Evolutionary conservation across 2,888 invertebrate species (phyloP).

Genomic region (Hanleya hanleyi): DNA sequence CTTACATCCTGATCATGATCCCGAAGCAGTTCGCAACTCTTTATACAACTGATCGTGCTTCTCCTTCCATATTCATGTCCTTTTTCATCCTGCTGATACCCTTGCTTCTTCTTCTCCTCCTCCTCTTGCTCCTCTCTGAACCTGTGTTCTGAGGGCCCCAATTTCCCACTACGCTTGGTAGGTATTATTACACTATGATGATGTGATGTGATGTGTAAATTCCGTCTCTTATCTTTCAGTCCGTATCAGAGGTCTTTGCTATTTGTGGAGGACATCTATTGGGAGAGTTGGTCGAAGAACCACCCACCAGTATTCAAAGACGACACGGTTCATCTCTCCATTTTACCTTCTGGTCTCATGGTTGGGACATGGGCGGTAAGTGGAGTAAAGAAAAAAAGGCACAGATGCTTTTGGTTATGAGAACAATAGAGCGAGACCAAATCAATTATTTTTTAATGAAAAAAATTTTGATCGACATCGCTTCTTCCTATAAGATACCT

Average conservation of each 20-base stretch:
- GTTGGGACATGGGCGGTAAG: constrained; percentile 61
- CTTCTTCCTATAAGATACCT: too few relatives aligned
- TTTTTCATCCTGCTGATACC: too few relatives aligned
- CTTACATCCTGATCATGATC: not conserved
- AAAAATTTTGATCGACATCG: too few relatives aligned
- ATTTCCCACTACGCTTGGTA: not conserved
- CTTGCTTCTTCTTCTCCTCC: too few relatives aligned
- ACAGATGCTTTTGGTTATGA: too few relatives aligned
- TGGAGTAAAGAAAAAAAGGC: too few relatives aligned
- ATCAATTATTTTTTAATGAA: too few relatives aligned
- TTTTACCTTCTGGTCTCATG: constrained; percentile 45
- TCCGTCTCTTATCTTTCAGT: constrained; percentile 38
- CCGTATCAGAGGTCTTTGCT: constrained; percentile 62
- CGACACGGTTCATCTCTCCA: constrained; percentile 49
- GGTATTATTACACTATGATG: not conserved
- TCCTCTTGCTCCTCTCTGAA: too few relatives aligned
- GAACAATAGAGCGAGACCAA: too few relatives aligned
- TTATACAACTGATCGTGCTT: too few relatives aligned
- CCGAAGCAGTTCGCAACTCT: not conserved
- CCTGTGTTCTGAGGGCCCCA: not conserved
- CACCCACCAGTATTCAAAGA: constrained; percentile 30
- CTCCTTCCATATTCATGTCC: too few relatives aligned
- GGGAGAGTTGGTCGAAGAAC: constrained; percentile 25
- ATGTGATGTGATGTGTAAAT: not conserved
- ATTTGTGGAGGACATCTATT: constrained; percentile 43